A percentile compares a stretch with the other conserved stretches of the same genome.
Evolutionary conservation across 1,140 invertebrate species (phyloP).

Genomic region (Cephus cinctus): DNA sequence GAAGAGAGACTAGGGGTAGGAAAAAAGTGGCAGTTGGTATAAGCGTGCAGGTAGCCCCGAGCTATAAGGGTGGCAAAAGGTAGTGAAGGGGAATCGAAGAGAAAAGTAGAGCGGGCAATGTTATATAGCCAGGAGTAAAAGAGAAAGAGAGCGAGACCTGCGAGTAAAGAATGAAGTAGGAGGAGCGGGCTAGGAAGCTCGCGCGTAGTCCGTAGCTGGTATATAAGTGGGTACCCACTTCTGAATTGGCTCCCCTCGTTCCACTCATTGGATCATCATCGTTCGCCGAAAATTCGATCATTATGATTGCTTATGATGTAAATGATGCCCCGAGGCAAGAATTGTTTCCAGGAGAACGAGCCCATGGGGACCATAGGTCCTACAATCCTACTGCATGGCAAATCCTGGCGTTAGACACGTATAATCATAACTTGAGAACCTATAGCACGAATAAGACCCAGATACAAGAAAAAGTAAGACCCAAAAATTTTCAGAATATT

Average conservation of each 20-base stretch:
- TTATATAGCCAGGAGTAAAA: conserved; percentile 16
- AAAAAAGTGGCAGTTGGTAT: conserved; percentile 25
- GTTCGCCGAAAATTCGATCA: conserved; percentile 57
- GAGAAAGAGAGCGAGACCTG: conserved; percentile 21
- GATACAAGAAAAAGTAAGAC: too few relatives aligned
- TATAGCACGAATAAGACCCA: too few relatives aligned
- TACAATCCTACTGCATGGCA: too few relatives aligned
- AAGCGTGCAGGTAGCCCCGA: conserved; percentile 37
- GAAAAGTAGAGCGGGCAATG: conserved; percentile 19
- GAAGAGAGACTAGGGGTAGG: conserved; percentile 10
- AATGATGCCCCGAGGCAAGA: conserved; percentile 55
- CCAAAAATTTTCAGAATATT: too few relatives aligned
- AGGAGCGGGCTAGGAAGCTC: too few relatives aligned
- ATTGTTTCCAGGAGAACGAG: conserved; percentile 54
- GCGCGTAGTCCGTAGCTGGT: conserved; percentile 26
- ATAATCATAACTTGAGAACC: too few relatives aligned
- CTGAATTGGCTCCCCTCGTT: conserved; percentile 51
- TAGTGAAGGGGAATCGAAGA: conserved; percentile 25
- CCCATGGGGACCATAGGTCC: conserved; percentile 21
- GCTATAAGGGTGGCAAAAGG: conserved; percentile 32
- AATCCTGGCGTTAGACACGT: too few relatives aligned
- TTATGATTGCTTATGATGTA: conserved; percentile 59
- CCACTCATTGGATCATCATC: conserved; percentile 54
- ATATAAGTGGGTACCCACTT: conserved; percentile 54
- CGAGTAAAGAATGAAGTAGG: conserved; percentile 28